phyloP scores from a whole-genome alignment of 2,888 invertebrate genomes.

The Diploptera punctata region DNA sequence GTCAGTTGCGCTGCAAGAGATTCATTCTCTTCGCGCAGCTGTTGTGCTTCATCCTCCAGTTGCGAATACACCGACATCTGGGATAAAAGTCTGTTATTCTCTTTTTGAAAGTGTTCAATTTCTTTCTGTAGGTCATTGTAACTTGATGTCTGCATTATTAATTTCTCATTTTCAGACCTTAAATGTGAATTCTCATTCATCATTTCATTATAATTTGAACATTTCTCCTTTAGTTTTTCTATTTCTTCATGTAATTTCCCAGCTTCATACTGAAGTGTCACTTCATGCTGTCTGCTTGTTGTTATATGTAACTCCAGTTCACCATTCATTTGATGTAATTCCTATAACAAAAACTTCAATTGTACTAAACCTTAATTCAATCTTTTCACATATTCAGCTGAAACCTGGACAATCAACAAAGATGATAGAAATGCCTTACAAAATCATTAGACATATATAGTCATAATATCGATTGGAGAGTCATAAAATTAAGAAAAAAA shows the following conservation, averaged over 20 bases:
- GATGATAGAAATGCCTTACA: too few relatives aligned
- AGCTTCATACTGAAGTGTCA: constrained; percentile 60
- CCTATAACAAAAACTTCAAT: constrained; percentile 13
- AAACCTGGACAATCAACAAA: too few relatives aligned
- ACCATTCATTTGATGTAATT: constrained; percentile 24
- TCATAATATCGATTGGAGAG: too few relatives aligned
- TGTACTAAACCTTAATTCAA: too few relatives aligned
- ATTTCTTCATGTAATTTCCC: constrained; percentile 49
- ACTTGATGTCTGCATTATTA: neutral
- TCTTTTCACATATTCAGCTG: too few relatives aligned
- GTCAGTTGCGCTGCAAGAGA: constrained; percentile 54
- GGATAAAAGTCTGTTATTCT: constrained; percentile 41
- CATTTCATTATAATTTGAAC: constrained; percentile 53
- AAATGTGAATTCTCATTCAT: constrained; percentile 48
- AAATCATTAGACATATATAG: too few relatives aligned
- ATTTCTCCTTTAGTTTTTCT: constrained; percentile 51
- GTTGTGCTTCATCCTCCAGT: constrained; percentile 51
- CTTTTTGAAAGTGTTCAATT: constrained; percentile 41
- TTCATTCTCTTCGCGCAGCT: constrained; percentile 55
- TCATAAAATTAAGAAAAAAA: too few relatives aligned
- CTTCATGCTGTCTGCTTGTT: constrained; percentile 61
- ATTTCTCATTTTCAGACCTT: constrained; percentile 31
- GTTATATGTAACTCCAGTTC: constrained; percentile 57
- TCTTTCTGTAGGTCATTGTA: constrained; percentile 37
- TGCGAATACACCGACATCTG: constrained; percentile 38